Base-by-base conservation (phyloP, 2,797 vertebrate genomes). In the Microhierax caerulescens region DNA sequence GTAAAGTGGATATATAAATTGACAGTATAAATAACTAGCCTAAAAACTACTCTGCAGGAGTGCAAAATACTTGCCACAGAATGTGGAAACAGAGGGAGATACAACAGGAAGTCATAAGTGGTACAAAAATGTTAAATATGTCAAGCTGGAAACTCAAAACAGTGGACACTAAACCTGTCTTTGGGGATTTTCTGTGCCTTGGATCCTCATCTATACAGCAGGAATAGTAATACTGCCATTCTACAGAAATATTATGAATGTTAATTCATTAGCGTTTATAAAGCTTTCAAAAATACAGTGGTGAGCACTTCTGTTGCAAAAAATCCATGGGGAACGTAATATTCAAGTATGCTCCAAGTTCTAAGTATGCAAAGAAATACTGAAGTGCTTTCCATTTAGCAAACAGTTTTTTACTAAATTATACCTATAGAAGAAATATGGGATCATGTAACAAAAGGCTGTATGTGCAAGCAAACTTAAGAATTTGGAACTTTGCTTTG, bases 211-310 rank as follows among this genome's bases (percentile, higher is more conserved):
- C 85, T 75, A 19, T 37, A 68, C 3, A 45, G 43, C 15, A 43
- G 34, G 18, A 85, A 45, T 65, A 90, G 60, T 21, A 74, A 3
- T 0, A 83, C 23, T 30, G 81, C 63, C 34, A 63, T 59, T 74
- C 78, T 60, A 80, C 18, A 80, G 48, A 93, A 91, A 85, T 69
- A 48, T 43, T 67, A 59, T 25, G 51, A 92, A 91, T 36, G 48
- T 87, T 67, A 91, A 85, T 85, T 95, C 59, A 85, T 91, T 76
- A 87, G 65, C 36, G 51, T 70, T 89, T 73, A 67, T 57, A 83
- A 88, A 92, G 51, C 64, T 80, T 91, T 89, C 78, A 77, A 70
- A 94, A 93, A 36, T 82, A 94, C 76, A 79, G 39, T 37, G 63
- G 50, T 77, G 64, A 95, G 72, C 65, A 80, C 15, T 94, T 85